A percentile compares a stretch with the other conserved stretches of the same genome.
Conservation (phyloP, 2,797 vertebrate genomes). For the Sebastes trivittatus region DNA sequence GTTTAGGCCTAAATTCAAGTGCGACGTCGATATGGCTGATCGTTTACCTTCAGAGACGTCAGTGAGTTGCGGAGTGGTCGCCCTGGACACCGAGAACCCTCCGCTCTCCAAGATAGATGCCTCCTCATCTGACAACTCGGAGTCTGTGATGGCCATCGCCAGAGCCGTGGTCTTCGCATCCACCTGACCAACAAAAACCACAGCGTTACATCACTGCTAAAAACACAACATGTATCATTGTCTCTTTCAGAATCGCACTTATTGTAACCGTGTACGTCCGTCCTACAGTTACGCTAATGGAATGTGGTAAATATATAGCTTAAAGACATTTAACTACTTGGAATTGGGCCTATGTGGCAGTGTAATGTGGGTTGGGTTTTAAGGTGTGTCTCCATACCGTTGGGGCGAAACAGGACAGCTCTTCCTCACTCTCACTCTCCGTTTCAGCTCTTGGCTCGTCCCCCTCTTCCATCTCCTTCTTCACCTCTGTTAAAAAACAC, state of each 20-base stretch:
- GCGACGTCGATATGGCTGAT: not conserved
- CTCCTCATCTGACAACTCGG: slow-evolving; percentile 96
- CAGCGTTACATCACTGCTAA: not conserved
- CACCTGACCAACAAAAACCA: slow-evolving; percentile 81
- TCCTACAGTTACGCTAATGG: no score
- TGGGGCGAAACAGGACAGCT: slow-evolving; percentile 93
- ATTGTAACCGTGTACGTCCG: no score
- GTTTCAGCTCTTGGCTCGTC: slow-evolving; percentile 93
- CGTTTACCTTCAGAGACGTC: slow-evolving; percentile 93
- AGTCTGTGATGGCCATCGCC: slow-evolving; percentile 98
- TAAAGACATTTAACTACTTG: no score
- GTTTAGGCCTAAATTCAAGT: no score
- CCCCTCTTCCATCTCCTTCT: slow-evolving; percentile 88
- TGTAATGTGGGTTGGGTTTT: no score
- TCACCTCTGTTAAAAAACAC: slow-evolving; percentile 77
- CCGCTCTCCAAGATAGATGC: slow-evolving; percentile 97
- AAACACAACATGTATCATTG: not conserved
- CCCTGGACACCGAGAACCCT: slow-evolving; percentile 96
- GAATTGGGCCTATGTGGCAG: no score
- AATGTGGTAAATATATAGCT: no score
- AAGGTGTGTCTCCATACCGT: slow-evolving; percentile 75
- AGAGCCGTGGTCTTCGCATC: slow-evolving; percentile 95
- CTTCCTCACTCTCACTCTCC: slow-evolving; percentile 93
- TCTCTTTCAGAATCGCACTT: not conserved
- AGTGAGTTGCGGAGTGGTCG: slow-evolving; percentile 94